Conservation (phyloP, 1,140 invertebrate genomes). For the Drosophila melanica region DNA sequence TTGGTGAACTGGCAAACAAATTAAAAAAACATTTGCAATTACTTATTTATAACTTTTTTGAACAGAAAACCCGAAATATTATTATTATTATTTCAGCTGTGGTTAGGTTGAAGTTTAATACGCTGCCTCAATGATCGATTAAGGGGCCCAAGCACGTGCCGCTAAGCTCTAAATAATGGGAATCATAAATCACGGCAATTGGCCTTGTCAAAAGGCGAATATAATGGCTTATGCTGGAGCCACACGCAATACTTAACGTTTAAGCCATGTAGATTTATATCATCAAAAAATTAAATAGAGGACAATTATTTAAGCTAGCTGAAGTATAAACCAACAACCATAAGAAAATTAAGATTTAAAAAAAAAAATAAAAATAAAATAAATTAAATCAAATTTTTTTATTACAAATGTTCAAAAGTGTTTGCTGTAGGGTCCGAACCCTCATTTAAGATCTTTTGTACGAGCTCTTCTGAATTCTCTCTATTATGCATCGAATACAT, state of each 20-base stretch:
- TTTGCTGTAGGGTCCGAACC: no score
- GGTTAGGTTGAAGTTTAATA: conserved; percentile 40
- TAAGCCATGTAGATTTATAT: not conserved
- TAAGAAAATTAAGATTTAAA: no score
- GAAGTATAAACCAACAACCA: not conserved
- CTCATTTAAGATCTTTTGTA: no score
- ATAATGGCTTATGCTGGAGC: conserved; percentile 55
- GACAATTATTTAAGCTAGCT: conserved; percentile 1
- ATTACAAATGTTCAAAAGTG: no score
- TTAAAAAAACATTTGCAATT: conserved; percentile 15
- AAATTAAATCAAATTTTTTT: no score
- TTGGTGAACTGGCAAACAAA: conserved; percentile 1
- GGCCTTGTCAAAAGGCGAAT: conserved; percentile 65
- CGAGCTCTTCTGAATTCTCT: no score
- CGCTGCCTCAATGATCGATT: conserved; percentile 29
- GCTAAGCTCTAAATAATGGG: conserved; percentile 65
- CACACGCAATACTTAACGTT: conserved; percentile 55
- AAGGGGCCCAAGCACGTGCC: conserved; percentile 51
- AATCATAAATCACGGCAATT: conserved; percentile 69
- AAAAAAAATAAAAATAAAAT: no score
- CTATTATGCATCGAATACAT: no score
- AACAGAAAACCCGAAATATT: conserved; percentile 25
- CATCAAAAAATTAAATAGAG: conserved; percentile 2
- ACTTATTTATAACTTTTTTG: conserved; percentile 4
- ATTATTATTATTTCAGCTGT: conserved; percentile 29